Evolutionary conservation across 1,140 invertebrate genomes (phyloP).

Genomic region (Cherax destructor): DNA sequence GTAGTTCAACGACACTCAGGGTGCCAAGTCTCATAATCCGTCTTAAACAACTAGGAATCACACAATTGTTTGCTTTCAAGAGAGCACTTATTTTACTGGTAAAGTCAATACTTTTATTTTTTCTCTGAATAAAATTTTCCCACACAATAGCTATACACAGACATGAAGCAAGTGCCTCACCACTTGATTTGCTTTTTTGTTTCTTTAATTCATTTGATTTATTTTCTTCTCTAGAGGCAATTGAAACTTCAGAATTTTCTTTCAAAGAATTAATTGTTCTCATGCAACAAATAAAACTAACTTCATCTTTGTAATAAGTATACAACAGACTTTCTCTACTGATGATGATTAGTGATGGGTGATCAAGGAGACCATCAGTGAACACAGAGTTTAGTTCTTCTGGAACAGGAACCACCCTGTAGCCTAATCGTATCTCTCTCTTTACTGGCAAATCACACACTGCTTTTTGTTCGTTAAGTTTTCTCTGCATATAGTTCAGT

Average conservation of each 20-base stretch:
- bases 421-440: constrained; percentile 31
- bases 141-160: constrained; percentile 56
- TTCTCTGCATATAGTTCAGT: constrained; percentile 20
- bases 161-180: not conserved
- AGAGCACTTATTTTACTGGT: constrained; percentile 9
- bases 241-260: constrained; percentile 19
- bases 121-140: constrained; percentile 47
- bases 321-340: constrained; percentile 20
- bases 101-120: not conserved
- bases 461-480: constrained; percentile 14
- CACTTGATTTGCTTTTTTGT: not conserved
- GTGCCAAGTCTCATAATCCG: constrained; percentile 29
- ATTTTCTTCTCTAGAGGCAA: constrained; percentile 23
- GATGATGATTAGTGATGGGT: constrained; percentile 58
- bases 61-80: constrained; percentile 29
- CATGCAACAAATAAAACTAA: constrained; percentile 29
- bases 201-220: constrained; percentile 35
- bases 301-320: constrained; percentile 16
- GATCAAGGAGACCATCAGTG: constrained; percentile 3
- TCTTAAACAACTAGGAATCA: constrained; percentile 32
- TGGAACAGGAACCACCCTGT: constrained; percentile 40
- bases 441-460: constrained; percentile 9
- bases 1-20: constrained; percentile 39
- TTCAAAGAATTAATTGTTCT: constrained; percentile 39
- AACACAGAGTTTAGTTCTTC: not conserved